Percentiles rank a stretch among this genome's conserved stretches.
These are phyloP conservation scores for Melanotaenia pygmaea DNA, from an alignment of 2,797 vertebrate species.

Conservation along the genomic window DNA sequence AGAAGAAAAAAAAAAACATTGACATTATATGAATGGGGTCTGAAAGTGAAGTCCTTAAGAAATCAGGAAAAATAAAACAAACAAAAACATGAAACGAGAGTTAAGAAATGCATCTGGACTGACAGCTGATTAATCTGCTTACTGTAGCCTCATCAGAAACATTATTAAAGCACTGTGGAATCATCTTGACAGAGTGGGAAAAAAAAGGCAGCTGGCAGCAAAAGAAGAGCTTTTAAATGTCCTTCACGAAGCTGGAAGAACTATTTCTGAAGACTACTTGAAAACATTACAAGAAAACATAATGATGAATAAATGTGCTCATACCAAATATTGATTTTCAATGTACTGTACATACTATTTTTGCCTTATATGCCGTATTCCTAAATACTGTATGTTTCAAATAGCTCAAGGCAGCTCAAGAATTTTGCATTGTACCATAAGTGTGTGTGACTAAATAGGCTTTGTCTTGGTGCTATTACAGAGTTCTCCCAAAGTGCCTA, in stretches of 20 bases:
- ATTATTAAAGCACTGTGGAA: background rate
- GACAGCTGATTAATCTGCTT: background rate
- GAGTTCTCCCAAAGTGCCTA: conserved; percentile 92
- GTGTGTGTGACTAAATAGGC: background rate
- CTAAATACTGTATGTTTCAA: background rate
- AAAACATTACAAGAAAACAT: background rate
- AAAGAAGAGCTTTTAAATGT: background rate
- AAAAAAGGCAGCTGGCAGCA: background rate
- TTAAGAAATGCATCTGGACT: background rate
- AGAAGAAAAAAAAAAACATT: background rate
- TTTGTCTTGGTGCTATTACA: conserved; percentile 73
- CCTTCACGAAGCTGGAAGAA: background rate
- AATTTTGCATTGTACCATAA: background rate
- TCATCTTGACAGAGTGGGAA: background rate
- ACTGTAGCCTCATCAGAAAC: background rate
- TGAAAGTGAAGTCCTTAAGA: background rate
- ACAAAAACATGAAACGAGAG: background rate
- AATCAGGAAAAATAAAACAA: background rate
- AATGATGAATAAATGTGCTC: background rate
- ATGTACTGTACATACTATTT: background rate
- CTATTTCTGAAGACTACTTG: background rate
- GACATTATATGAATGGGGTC: background rate
- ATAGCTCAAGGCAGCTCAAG: background rate
- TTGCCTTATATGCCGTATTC: background rate
- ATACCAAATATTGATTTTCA: background rate